Base-by-base conservation (phyloP, 2,888 invertebrate species). In the Priocnemis perturbator region DNA sequence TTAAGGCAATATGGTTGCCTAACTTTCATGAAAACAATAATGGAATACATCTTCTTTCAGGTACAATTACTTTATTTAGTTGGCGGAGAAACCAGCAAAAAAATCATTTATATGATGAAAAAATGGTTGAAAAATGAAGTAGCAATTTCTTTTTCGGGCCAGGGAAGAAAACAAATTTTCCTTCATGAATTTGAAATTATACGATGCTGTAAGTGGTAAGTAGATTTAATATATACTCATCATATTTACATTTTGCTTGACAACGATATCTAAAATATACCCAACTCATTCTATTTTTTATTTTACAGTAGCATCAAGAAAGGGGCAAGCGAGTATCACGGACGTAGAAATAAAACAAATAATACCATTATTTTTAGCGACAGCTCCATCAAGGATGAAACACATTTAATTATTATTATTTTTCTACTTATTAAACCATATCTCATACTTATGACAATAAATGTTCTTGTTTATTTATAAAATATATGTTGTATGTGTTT, bases 101-200 rank as follows among this genome's bases (percentile, higher is more conserved):
- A 23, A 52, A 67, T 61, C 0, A 61, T 67, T 9, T 67, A 67
- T 17, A 67, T 67, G 17, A 5, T 67, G 0, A n/a, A 37, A 0
- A 67, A 67, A 62, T 1, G 4, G 62, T 53, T n/a, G n/a, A n/a
- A n/a, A n/a, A 2, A 52, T 67, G n/a, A n/a, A n/a, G n/a, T n/a
- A n/a, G n/a, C n/a, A n/a, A n/a, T n/a, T n/a, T n/a, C n/a, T n/a
- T n/a, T 56, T 59, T 67, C 59, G 15, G 67, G 59, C 14, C 67
- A 63, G 45, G 67, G 62, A n/a, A 30, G 48, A 17, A 67, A 63
- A 53, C 53, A 67, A 53, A 53, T 62, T 67, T 55, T 37, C 67
- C 0, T 58, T 67, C 0, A 20, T 62, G n/a, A 23, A 62, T 20
- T 62, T 62, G 45, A 67, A 58, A 58, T 20, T 67, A 21, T 67